These are phyloP conservation scores for Poecile atricapillus DNA, from an alignment of 2,113 vertebrate genomes.

Conservation along the genomic window DNA sequence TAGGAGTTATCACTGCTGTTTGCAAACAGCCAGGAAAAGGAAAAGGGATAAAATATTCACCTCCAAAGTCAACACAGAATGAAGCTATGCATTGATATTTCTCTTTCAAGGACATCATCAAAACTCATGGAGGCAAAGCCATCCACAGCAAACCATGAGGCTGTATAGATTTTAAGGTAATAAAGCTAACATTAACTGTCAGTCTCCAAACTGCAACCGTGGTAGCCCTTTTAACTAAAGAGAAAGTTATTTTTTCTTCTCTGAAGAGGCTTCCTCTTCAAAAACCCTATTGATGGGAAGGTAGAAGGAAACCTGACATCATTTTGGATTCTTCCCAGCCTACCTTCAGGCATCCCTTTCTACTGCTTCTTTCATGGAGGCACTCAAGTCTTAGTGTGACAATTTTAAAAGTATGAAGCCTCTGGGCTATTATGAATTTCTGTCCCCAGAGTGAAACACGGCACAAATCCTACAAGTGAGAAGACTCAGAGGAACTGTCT, in stretches of 20 bases:
- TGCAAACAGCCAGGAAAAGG: constrained; percentile 26
- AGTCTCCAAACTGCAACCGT: constrained; percentile 30
- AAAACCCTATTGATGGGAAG: constrained; percentile 50
- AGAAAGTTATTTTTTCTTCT: constrained; percentile 41
- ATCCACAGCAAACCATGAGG: background rate
- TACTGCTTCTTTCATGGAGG: constrained; percentile 45
- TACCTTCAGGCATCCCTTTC: constrained; percentile 56
- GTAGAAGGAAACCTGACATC: constrained; percentile 63
- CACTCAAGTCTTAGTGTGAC: constrained; percentile 42
- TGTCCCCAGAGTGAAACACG: constrained; percentile 14
- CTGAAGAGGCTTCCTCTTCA: constrained; percentile 43
- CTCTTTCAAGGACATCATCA: constrained; percentile 63
- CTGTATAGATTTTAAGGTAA: constrained; percentile 47
- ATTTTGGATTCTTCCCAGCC: constrained; percentile 61
- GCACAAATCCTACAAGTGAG: background rate
- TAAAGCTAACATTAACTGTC: background rate
- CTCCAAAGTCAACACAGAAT: constrained; percentile 29
- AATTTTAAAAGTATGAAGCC: constrained; percentile 54
- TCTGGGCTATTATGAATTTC: constrained; percentile 47
- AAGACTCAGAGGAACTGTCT: background rate
- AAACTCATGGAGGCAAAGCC: constrained; percentile 32
- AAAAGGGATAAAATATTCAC: constrained; percentile 55
- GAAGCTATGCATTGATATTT: constrained; percentile 29
- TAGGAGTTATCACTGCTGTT: background rate
- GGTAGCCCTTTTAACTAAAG: constrained; percentile 37